These are phyloP conservation scores for Tribolium castaneum DNA, from an alignment of 1,140 invertebrate species.

Conservation along the genomic window DNA sequence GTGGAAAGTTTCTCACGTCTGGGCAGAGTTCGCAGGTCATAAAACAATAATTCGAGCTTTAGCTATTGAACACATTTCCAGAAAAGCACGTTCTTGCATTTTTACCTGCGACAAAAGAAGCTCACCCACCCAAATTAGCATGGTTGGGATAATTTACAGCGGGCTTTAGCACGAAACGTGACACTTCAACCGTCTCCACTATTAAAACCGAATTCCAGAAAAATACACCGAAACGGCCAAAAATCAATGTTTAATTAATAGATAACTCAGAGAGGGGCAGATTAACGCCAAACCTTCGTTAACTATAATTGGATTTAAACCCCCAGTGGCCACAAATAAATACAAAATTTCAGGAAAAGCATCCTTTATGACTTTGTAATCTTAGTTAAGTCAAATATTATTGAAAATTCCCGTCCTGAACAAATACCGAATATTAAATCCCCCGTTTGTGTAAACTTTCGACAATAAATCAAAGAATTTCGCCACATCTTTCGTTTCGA, in stretches of 20 bases:
- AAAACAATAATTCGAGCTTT: constrained; percentile 22
- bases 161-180: constrained; percentile 7
- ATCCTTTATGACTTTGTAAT: neutral
- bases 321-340: neutral
- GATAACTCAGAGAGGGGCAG: neutral
- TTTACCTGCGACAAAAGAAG: neutral
- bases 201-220: constrained; percentile 17
- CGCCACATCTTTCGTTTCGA: constrained; percentile 8
- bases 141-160: constrained; percentile 20
- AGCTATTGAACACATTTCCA: constrained; percentile 10
- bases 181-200: neutral
- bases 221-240: neutral
- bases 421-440: neutral
- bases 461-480: constrained; percentile 22
- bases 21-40: constrained; percentile 21
- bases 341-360: neutral
- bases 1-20: neutral
- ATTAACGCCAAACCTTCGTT: constrained; percentile 16
- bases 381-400: neutral
- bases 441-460: neutral
- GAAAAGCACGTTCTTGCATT: constrained; percentile 15
- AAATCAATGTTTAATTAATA: constrained; percentile 13
- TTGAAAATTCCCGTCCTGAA: constrained; percentile 4
- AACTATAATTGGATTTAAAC: constrained; percentile 12
- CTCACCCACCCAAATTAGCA: constrained; percentile 4